Percentiles rank a stretch among this genome's conserved stretches.
Conservation (phyloP, 2,113 vertebrate species). For the Nansenia antarctica region DNA sequence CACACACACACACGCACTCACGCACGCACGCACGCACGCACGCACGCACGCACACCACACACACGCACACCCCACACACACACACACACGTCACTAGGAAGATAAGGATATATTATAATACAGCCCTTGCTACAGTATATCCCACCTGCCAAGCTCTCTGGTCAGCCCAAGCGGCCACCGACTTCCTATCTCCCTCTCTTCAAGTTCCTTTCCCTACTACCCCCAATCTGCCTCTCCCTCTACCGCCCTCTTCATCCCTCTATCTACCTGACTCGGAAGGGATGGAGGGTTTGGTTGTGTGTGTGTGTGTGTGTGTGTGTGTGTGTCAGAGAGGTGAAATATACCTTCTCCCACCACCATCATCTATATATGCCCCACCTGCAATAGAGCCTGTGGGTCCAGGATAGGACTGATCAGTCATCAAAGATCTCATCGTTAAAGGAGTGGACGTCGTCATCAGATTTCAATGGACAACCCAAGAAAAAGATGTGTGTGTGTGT, state of each 20-base stretch:
- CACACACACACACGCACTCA: slow-evolving; percentile 2
- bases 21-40: slow-evolving; percentile 10
- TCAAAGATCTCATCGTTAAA: too few relatives aligned
- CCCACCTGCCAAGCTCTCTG: not conserved
- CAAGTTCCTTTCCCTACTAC: not conserved
- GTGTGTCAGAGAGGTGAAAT: too few relatives aligned
- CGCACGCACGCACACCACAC: not conserved
- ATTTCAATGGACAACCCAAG: too few relatives aligned
- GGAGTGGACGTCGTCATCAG: too few relatives aligned
- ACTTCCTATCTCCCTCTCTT: not conserved
- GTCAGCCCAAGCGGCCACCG: too few relatives aligned
- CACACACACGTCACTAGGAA: not conserved
- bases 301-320: too few relatives aligned
- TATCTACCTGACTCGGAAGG: not conserved
- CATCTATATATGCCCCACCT: too few relatives aligned
- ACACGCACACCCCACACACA: slow-evolving; percentile 9
- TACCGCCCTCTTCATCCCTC: not conserved
- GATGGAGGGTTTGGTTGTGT: too few relatives aligned
- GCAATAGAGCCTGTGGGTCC: too few relatives aligned
- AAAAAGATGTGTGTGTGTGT: too few relatives aligned
- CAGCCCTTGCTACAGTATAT: slow-evolving; percentile 41
- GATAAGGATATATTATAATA: slow-evolving; percentile 45
- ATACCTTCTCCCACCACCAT: too few relatives aligned
- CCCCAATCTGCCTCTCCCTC: slow-evolving; percentile 25
- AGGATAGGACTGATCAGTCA: too few relatives aligned